Percentiles rank a stretch among this genome's conserved stretches.
phyloP scores from a whole-genome alignment of 1,140 invertebrate species.

The Temnothorax nylanderi region DNA sequence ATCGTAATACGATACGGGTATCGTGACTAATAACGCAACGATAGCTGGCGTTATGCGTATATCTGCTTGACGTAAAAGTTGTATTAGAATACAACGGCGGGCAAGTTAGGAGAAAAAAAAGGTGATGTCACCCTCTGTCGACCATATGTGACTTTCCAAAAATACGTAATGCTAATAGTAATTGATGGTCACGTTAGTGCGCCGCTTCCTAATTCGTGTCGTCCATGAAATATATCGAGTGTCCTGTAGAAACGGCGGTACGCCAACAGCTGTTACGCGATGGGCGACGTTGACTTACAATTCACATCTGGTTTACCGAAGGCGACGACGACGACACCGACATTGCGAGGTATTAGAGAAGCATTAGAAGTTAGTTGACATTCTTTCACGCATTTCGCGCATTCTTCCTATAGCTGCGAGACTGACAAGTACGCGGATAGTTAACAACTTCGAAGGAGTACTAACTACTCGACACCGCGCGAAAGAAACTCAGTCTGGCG shows the following conservation, averaged over 20 bases:
- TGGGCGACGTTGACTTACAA: constrained; percentile 78
- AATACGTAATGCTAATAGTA: constrained; percentile 83
- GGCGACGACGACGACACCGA: constrained; percentile 55
- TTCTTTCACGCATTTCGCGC: constrained; percentile 34
- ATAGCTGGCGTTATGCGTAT: not conserved
- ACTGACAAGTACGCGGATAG: not conserved
- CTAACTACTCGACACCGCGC: not conserved
- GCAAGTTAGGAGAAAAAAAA: constrained; percentile 48
- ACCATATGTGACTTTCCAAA: constrained; percentile 81
- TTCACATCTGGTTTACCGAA: constrained; percentile 75
- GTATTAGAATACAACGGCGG: constrained; percentile 10
- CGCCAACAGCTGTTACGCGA: constrained; percentile 77
- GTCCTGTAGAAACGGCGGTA: constrained; percentile 72
- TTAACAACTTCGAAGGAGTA: not conserved
- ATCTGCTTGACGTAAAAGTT: constrained; percentile 14
- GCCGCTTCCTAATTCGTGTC: constrained; percentile 78
- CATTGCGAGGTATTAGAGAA: constrained; percentile 47
- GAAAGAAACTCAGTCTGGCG: not conserved
- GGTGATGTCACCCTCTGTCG: constrained; percentile 79
- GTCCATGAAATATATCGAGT: constrained; percentile 77
- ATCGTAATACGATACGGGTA: constrained; percentile 32
- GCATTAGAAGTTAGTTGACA: constrained; percentile 55
- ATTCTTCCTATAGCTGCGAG: not conserved
- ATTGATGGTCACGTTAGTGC: constrained; percentile 80
- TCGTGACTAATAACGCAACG: constrained; percentile 40